Conservation (phyloP, 2,797 vertebrate species). For the Enteromius fasciolatus region DNA sequence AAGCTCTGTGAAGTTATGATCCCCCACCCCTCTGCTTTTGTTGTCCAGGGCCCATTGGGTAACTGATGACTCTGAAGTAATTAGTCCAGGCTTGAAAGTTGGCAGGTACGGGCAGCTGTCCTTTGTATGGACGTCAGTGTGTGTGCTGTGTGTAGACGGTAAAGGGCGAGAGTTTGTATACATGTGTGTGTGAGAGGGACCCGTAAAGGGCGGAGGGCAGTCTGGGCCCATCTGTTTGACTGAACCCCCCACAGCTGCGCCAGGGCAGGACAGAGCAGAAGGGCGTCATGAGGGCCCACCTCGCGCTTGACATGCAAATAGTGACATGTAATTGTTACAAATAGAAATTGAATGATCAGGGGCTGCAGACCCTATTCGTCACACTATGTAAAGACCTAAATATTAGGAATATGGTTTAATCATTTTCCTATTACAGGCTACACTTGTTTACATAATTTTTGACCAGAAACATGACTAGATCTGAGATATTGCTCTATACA, state of each 20-base stretch:
- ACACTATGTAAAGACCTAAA: not conserved
- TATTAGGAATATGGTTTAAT: constrained; percentile 10
- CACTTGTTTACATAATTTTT: not conserved
- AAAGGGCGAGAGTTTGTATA: constrained; percentile 46
- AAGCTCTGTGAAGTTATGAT: constrained; percentile 64
- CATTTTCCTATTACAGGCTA: not conserved
- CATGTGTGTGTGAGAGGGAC: constrained; percentile 44
- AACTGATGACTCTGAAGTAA: constrained; percentile 70
- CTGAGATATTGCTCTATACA: not conserved
- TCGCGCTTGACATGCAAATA: not conserved
- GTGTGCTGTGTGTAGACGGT: constrained; percentile 51
- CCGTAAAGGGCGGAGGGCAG: constrained; percentile 37
- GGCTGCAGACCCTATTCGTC: not conserved
- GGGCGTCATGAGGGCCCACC: constrained; percentile 11
- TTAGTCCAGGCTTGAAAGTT: constrained; percentile 66
- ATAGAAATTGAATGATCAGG: not conserved
- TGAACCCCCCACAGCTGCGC: constrained; percentile 55
- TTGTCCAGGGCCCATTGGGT: constrained; percentile 59
- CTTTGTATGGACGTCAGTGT: constrained; percentile 59
- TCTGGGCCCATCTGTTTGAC: constrained; percentile 64
- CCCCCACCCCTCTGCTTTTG: constrained; percentile 53
- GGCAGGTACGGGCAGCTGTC: constrained; percentile 68
- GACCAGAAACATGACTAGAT: not conserved
- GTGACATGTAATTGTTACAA: constrained; percentile 32
- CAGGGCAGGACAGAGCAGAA: constrained; percentile 14